Evolutionary conservation across 1,140 invertebrate species (phyloP).

Genomic region (Bombus confusus): DNA sequence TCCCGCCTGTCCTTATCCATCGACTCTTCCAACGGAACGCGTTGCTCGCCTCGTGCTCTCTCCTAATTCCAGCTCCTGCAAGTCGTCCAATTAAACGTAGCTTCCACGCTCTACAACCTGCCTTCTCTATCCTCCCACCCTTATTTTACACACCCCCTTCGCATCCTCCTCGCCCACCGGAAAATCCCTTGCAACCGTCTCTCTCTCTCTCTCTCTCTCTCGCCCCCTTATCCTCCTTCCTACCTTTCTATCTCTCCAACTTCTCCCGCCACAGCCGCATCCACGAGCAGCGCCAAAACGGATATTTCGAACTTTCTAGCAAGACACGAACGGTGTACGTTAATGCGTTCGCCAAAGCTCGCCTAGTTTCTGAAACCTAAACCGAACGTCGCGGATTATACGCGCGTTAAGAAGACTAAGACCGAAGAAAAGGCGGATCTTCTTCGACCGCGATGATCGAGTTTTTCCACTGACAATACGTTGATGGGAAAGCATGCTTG

Average conservation of each 20-base stretch:
- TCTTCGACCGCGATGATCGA: not conserved
- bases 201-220: not conserved
- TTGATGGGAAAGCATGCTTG: no score
- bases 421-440: not conserved
- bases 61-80: constrained; percentile 63
- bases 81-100: constrained; percentile 76
- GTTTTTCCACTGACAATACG: not conserved
- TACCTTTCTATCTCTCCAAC: constrained; percentile 12
- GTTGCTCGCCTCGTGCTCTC: constrained; percentile 29
- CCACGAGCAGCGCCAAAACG: constrained; percentile 49
- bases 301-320: constrained; percentile 63
- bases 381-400: constrained; percentile 25
- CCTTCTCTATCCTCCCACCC: not conserved
- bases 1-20: constrained; percentile 32
- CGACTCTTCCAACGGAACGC: constrained; percentile 45
- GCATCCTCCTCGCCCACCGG: not conserved
- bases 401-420: not conserved
- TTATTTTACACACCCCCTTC: no score
- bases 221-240: not conserved
- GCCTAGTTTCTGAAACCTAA: constrained; percentile 7
- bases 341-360: constrained; percentile 54
- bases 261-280: constrained; percentile 43
- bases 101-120: constrained; percentile 51
- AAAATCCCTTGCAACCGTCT: not conserved
- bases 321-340: constrained; percentile 48